Percentiles rank a stretch among this genome's conserved stretches.
Conservation (phyloP, 2,797 vertebrate genomes). For the Mastacembelus armatus region DNA sequence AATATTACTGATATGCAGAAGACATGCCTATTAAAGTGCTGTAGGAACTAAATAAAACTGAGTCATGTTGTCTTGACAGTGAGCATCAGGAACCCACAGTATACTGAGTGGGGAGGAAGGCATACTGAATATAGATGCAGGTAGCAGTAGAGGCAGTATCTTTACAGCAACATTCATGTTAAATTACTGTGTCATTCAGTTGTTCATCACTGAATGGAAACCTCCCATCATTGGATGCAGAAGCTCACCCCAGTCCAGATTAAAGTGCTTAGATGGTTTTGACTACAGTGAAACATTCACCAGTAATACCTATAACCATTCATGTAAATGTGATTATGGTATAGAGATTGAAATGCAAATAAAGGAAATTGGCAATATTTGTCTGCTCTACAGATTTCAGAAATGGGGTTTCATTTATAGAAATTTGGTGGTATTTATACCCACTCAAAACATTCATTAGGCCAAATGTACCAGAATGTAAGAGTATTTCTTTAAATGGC, state of each 20-base stretch:
- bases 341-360: neutral
- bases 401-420: constrained; percentile 16
- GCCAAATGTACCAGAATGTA: constrained; percentile 1
- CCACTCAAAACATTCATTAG: constrained; percentile 27
- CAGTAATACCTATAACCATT: neutral
- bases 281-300: neutral
- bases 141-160: neutral
- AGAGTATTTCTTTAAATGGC: constrained; percentile 30
- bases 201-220: neutral
- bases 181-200: neutral
- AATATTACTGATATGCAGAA: neutral
- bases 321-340: neutral
- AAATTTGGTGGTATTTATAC: constrained; percentile 5
- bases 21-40: constrained; percentile 24
- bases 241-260: too few relatives aligned
- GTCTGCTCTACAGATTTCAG: constrained; percentile 19
- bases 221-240: neutral
- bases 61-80: constrained; percentile 30
- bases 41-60: constrained; percentile 32
- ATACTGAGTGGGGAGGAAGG: constrained; percentile 3
- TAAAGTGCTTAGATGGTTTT: neutral
- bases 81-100: constrained; percentile 15
- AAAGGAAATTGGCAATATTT: constrained; percentile 10
- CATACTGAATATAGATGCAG: neutral
- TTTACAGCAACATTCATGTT: constrained; percentile 8